Evolutionary conservation across 1,140 invertebrate genomes (phyloP).

Genomic region (Diachasmimorpha longicaudata): DNA sequence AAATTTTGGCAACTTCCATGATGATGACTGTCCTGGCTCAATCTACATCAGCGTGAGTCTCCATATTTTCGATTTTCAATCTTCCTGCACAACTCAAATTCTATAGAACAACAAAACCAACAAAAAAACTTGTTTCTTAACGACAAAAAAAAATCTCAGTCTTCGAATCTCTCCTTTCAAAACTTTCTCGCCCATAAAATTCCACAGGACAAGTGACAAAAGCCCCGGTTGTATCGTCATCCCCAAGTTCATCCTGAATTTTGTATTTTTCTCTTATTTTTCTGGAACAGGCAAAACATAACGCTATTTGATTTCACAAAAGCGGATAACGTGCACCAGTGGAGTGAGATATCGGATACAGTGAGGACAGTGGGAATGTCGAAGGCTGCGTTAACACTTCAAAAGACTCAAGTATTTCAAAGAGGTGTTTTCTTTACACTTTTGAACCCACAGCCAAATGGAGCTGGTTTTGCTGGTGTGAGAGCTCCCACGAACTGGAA

Average conservation of each 20-base stretch:
- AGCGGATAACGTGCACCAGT: conserved; percentile 51
- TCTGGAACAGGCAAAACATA: conserved; percentile 32
- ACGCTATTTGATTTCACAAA: conserved; percentile 61
- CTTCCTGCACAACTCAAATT: neutral
- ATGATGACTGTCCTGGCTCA: neutral
- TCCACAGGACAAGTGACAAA: neutral
- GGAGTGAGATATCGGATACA: conserved; percentile 71
- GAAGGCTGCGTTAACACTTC: conserved; percentile 67
- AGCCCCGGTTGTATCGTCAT: neutral
- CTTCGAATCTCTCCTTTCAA: neutral
- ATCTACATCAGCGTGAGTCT: neutral
- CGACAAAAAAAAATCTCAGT: neutral
- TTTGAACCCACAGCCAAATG: conserved; percentile 73
- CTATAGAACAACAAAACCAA: too few relatives aligned
- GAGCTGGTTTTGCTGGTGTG: conserved; percentile 74
- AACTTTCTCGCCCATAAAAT: neutral
- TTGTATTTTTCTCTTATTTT: neutral
- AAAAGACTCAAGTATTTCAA: conserved; percentile 68
- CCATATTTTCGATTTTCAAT: too few relatives aligned
- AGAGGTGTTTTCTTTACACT: conserved; percentile 72
- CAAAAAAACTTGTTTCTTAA: neutral
- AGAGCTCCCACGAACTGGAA: conserved; percentile 59
- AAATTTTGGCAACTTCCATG: neutral
- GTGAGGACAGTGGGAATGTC: conserved; percentile 71
- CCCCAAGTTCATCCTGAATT: neutral